Percentiles rank a stretch among this genome's conserved stretches.
Evolutionary conservation across 2,888 invertebrate genomes (phyloP).

Genomic region (Hirtodrosophila cameraria): DNA sequence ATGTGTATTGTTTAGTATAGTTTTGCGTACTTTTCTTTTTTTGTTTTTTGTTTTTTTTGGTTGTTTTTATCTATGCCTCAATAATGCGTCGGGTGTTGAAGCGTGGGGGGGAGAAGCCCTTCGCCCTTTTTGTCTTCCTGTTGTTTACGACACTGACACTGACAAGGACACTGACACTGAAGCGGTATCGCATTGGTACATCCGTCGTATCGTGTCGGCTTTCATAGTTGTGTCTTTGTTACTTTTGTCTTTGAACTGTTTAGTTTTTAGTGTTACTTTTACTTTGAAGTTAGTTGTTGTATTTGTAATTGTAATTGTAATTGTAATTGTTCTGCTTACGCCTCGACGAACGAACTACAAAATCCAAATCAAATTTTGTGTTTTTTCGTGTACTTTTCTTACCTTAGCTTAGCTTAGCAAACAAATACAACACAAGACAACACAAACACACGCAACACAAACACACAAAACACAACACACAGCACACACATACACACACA

Average conservation of each 20-base stretch:
- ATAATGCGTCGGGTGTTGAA: constrained; percentile 33
- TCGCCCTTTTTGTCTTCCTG: constrained; percentile 43
- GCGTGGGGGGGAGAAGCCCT: constrained; percentile 36
- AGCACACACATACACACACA: constrained; percentile 31
- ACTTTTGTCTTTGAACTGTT: constrained; percentile 11
- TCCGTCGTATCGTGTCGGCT: constrained; percentile 62
- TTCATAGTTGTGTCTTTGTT: constrained; percentile 39
- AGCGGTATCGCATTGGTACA: constrained; percentile 50
- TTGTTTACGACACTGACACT: constrained; percentile 64
- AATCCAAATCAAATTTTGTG: constrained; percentile 48
- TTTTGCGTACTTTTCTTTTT: constrained; percentile 52
- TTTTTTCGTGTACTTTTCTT: constrained; percentile 22
- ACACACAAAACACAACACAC: constrained; percentile 7
- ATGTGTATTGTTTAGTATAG: constrained; percentile 21
- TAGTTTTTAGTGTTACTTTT: constrained; percentile 13
- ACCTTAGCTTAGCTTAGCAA: neutral
- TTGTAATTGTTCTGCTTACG: constrained; percentile 57
- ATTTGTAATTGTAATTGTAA: constrained; percentile 33
- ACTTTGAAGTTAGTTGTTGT: constrained; percentile 13
- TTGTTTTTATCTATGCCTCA: constrained; percentile 55
- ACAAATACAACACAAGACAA: constrained; percentile 28
- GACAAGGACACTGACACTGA: too few relatives aligned
- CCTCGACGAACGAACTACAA: constrained; percentile 43
- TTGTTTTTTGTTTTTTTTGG: too few relatives aligned
- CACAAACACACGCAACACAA: constrained; percentile 9